Base-by-base conservation (phyloP, 2,888 invertebrate species). In the Stenotaenia linearis region DNA sequence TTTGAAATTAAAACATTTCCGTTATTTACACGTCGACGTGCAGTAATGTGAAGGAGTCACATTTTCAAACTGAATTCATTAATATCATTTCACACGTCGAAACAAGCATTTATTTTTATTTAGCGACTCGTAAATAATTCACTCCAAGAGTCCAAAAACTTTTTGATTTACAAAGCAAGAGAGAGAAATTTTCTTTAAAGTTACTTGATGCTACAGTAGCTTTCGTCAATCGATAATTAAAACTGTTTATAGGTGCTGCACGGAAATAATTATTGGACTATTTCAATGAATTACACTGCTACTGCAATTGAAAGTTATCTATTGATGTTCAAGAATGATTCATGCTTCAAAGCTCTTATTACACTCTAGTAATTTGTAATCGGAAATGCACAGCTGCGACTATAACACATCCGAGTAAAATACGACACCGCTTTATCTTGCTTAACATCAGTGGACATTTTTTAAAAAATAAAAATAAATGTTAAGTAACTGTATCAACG, bases 261-360 rank as follows among this genome's bases (percentile, higher is more conserved):
- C 15, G 69, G 25, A 69, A 69, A 25, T 69, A 28, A 69, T 23
- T 69, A 69, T 69, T 10, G 69, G 25, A 69, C 25, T 69, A 4
- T 69, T 69, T 69, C 69, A 69, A 69, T 28, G 45, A 45, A 45
- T 45, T 45, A 45, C 45, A n/a, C 45, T 45, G 69, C 69, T 69
- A 28, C 28, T 69, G 69, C 69, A 69, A 69, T 69, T 69, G 69
- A 10, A 69, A 4, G 69, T 69, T 69, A 69, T 69, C 25, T 69
- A 25, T 28, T 69, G 45, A 45, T 45, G 45, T 28, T 28, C 25
- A 69, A 69, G 28, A 69, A 69, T 23, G 69, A 69, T 69, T 28
- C 69, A 69, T 69, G 69, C 28, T 28, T 69, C 69, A 15, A 12
- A 28, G 28, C 69, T 69, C 69, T 28, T 69, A 69, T 28, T 69